Percentiles rank a stretch among this genome's conserved stretches.
phyloP scores from a whole-genome alignment of 2,113 vertebrate species.

The Passer domesticus region DNA sequence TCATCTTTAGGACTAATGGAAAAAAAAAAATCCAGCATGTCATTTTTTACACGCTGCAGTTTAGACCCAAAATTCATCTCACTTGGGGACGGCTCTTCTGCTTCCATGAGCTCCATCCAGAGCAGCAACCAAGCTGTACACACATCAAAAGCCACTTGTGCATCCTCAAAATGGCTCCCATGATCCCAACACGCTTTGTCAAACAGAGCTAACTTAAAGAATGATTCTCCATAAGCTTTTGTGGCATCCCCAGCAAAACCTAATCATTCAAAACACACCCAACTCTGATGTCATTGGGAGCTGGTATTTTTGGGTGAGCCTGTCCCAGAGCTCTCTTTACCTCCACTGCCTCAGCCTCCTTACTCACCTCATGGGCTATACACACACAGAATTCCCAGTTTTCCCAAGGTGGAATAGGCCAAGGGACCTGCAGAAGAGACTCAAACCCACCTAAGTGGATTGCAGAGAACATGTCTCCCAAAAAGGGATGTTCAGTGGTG shows the following conservation, averaged over 20 bases:
- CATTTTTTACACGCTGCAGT: not conserved
- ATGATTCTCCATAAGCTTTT: not conserved
- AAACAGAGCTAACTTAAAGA: not conserved
- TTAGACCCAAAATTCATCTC: not conserved
- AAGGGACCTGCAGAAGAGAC: not conserved
- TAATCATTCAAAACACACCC: not conserved
- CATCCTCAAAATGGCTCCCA: not conserved
- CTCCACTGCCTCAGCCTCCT: not conserved
- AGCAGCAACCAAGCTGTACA: not conserved
- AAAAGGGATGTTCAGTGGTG: not conserved
- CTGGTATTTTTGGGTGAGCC: not conserved
- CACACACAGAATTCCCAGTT: not conserved
- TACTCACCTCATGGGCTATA: not conserved
- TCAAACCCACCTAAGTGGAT: not conserved
- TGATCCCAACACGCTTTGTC: too few species aligned
- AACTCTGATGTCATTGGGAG: not conserved
- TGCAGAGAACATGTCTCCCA: not conserved
- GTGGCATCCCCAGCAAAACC: not conserved
- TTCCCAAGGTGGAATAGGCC: not conserved
- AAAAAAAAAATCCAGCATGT: not conserved
- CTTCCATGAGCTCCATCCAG: not conserved
- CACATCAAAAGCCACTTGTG: not conserved
- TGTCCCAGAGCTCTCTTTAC: not conserved
- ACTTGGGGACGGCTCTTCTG: not conserved
- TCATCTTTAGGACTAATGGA: not conserved